A percentile compares a stretch with the other conserved stretches of the same genome.
Conservation (phyloP, 2,113 vertebrate species). For the Callipepla californica region DNA sequence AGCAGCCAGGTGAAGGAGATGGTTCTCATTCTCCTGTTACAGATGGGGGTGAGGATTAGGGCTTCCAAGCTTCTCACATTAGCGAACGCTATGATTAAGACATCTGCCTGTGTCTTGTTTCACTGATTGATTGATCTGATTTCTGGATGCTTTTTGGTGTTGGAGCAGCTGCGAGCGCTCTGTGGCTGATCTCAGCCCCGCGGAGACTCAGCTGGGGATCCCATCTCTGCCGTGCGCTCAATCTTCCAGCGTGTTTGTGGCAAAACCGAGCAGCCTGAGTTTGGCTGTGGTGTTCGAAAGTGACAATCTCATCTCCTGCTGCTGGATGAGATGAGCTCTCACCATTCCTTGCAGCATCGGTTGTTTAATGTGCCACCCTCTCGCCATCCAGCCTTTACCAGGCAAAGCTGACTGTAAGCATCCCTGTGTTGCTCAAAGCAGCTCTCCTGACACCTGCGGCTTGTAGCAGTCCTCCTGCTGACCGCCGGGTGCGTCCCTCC, state of each 20-base stretch:
- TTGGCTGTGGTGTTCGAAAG: neutral
- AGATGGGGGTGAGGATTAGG: neutral
- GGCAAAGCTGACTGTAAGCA: neutral
- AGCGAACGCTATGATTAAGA: neutral
- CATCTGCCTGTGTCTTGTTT: neutral
- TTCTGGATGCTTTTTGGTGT: neutral
- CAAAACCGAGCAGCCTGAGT: neutral
- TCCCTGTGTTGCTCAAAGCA: neutral
- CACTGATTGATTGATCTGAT: neutral
- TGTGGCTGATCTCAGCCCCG: neutral
- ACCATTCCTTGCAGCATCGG: fast-evolving
- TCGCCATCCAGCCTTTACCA: fast-evolving
- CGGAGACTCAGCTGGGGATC: neutral
- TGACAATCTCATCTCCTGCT: neutral
- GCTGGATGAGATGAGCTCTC: neutral
- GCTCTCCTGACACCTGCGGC: conserved; percentile 17
- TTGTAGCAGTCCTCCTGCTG: neutral
- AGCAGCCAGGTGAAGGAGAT: neutral
- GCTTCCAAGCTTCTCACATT: neutral
- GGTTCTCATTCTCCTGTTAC: neutral
- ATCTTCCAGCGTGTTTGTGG: neutral
- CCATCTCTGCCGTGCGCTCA: neutral
- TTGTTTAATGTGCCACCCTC: neutral
- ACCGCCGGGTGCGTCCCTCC: neutral
- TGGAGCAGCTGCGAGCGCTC: neutral